Evolutionary conservation across 1,140 invertebrate species (phyloP), one percentile per base, ranked within the genome.

Genomic region (Stegodyphus dumicola): DNA sequence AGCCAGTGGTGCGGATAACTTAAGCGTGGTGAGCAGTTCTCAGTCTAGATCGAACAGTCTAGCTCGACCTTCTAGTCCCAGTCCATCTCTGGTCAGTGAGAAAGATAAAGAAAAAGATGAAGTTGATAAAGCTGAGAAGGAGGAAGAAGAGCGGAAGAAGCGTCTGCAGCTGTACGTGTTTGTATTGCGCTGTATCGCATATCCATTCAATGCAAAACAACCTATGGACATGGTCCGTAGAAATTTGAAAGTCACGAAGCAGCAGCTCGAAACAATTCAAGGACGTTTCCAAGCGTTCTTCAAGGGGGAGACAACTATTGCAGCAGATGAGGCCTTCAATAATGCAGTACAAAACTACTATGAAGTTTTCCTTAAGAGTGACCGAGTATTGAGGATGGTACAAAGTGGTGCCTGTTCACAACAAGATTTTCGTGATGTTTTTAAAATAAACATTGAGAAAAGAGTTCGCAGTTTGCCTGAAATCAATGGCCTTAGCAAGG

Each of bases 161-260:
- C 93, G 96, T 76, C 94, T 99, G 66, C 98, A 99, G 90, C 91
- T 99, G 48, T 99, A 99, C 91, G 98, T 99, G 79, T 99, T 99
- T 91, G 96, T 99, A 88, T 97, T 97, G 87, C 93, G 98, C 90
- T 99, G 98, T 91, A 95, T 99, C 89, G 97, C 98, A 5, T 99
- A 99, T 93, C 98, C 98, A 7, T 99, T 99, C 92, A 99, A 99
- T 92, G 97, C 97, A 6, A 99, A 99, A 92, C 98, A 99, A 91
- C 97, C 98, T 0, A 98, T 96, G 18, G 98, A 99, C 90, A 97
- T 99, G 97, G 97, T 95, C 15, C 93, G 95, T 89, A 92, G 97
- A 78, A 95, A 97, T 89, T 94, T 94, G 74, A 99, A 99, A 93
- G 95, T 99, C 76, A 98, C 95, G 52, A 97, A 98, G 90, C 95